Evolutionary conservation across 2,113 vertebrate genomes (phyloP).

Genomic region (Polyodon spathula): DNA sequence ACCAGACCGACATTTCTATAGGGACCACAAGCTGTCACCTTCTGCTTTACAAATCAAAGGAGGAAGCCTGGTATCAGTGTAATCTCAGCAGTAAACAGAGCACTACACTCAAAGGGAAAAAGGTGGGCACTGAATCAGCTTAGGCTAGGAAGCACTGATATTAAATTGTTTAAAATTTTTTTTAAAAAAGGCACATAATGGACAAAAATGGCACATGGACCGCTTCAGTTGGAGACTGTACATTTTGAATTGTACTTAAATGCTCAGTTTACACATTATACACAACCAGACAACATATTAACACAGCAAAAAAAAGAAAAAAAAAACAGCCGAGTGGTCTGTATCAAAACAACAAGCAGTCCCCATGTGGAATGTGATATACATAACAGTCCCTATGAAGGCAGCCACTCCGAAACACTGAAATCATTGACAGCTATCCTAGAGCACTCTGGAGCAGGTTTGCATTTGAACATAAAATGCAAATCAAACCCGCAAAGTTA

Average conservation of each 20-base stretch:
- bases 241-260: conserved; percentile 17
- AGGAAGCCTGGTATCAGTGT: no score
- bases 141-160: no score
- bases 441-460: conserved; percentile 21
- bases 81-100: no score
- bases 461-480: conserved; percentile 31
- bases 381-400: conserved; percentile 42
- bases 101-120: no score
- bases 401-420: conserved; percentile 33
- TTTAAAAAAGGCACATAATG: no score
- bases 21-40: no score
- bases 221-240: not conserved
- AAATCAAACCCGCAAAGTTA: conserved; percentile 22
- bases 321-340: conserved; percentile 34
- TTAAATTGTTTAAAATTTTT: no score
- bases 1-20: no score
- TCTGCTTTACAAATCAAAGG: no score
- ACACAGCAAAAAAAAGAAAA: conserved; percentile 20
- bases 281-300: conserved; percentile 31
- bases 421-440: conserved; percentile 40
- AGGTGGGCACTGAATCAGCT: no score
- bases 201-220: not conserved
- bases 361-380: no score
- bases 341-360: conserved; percentile 25
- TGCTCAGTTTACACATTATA: conserved; percentile 36